These are phyloP conservation scores for Drosophila pachea DNA, from an alignment of 1,140 invertebrate species.

Conservation along the genomic window DNA sequence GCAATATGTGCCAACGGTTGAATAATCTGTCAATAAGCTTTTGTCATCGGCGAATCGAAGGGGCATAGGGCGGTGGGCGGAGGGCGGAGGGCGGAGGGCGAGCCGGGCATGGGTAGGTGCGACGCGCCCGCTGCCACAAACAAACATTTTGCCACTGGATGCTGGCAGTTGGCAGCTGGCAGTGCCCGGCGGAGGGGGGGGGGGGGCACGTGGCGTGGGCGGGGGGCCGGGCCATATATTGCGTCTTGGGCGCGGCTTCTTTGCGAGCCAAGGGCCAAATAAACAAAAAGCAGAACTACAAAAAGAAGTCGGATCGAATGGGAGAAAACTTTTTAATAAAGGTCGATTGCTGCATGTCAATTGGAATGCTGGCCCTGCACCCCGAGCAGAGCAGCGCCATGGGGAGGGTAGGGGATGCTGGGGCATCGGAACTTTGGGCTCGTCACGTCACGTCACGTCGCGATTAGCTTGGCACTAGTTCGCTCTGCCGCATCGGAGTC, in stretches of 20 bases:
- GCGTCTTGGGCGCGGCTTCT: conserved; percentile 62
- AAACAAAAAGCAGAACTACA: conserved; percentile 21
- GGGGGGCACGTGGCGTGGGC: conserved; percentile 2
- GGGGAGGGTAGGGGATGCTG: too few relatives aligned
- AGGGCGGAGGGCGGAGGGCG: neutral
- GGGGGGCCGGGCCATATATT: conserved; percentile 55
- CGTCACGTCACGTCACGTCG: conserved; percentile 48
- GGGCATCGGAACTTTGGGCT: conserved; percentile 17
- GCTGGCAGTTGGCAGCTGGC: conserved; percentile 45
- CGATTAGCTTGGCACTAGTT: conserved; percentile 75
- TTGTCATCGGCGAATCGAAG: conserved; percentile 59
- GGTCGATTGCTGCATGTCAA: conserved; percentile 77
- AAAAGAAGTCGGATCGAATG: conserved; percentile 9
- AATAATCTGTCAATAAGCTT: conserved; percentile 77
- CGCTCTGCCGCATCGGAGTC: conserved; percentile 37
- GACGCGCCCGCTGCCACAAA: conserved; percentile 50
- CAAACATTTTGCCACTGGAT: conserved; percentile 74
- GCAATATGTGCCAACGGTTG: conserved; percentile 76
- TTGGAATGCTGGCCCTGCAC: conserved; percentile 52
- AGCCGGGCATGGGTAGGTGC: conserved; percentile 1
- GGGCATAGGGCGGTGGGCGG: conserved; percentile 14
- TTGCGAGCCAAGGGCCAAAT: conserved; percentile 41
- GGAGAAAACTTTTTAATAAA: conserved; percentile 74
- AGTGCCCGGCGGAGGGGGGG: too few relatives aligned
- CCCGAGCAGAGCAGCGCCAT: neutral